phyloP scores from a whole-genome alignment of 1,140 invertebrate genomes.

The Drosophila guanche region DNA sequence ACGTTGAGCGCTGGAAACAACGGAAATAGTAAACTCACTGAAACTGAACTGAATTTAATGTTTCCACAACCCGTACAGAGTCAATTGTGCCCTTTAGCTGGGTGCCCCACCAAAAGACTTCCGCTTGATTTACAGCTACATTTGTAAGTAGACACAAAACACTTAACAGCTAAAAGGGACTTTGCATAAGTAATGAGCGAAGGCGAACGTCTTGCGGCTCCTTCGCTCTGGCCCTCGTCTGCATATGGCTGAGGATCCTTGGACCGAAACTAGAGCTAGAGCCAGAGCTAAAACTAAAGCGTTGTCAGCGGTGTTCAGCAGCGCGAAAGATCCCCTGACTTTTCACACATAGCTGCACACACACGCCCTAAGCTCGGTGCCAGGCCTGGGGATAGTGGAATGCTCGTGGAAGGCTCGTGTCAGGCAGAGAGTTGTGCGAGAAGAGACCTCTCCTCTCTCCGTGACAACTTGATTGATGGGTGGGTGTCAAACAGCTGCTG shows the following conservation, averaged over 20 bases:
- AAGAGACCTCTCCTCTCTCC: slow-evolving; percentile 22
- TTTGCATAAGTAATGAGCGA: slow-evolving; percentile 74
- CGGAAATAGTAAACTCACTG: slow-evolving; percentile 40
- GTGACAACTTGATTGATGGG: slow-evolving; percentile 69
- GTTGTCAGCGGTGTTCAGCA: slow-evolving; percentile 28
- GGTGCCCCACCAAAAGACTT: slow-evolving; percentile 30
- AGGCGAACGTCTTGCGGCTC: slow-evolving; percentile 16
- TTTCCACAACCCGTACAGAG: slow-evolving; percentile 43
- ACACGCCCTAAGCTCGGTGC: slow-evolving; percentile 11
- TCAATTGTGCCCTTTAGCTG: slow-evolving; percentile 36
- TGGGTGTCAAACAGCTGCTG: slow-evolving; percentile 43
- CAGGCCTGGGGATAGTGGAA: neutral
- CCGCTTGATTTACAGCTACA: slow-evolving; percentile 69
- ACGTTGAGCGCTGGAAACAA: slow-evolving; percentile 15
- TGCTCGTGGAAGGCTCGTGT: no score
- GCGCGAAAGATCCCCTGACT: slow-evolving; percentile 50
- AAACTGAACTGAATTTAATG: slow-evolving; percentile 53
- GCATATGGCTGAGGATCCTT: slow-evolving; percentile 19
- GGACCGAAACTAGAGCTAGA: slow-evolving; percentile 20
- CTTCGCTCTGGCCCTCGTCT: slow-evolving; percentile 33
- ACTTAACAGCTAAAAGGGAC: slow-evolving; percentile 79
- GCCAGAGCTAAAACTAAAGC: slow-evolving; percentile 38
- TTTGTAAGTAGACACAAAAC: slow-evolving; percentile 76
- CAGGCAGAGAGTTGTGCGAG: slow-evolving; percentile 3
- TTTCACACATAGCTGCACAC: slow-evolving; percentile 67